A percentile compares a stretch with the other conserved stretches of the same genome.
phyloP scores from a whole-genome alignment of 1,140 invertebrate species.

The Diachasma alloeum region DNA sequence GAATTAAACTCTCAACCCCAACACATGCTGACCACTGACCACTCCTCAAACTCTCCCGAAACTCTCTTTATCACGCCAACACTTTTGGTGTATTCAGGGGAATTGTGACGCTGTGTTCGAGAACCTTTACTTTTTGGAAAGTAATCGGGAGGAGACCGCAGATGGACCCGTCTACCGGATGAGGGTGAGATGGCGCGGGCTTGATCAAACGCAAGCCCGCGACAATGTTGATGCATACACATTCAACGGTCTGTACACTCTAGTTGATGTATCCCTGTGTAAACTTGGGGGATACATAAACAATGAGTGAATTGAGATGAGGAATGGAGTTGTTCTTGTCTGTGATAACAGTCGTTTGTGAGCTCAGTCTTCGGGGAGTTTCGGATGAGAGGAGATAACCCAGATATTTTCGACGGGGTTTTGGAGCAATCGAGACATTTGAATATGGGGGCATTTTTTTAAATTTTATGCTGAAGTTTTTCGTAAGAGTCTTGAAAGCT shows the following conservation, averaged over 20 bases:
- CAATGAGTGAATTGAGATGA: neutral
- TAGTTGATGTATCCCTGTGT: neutral
- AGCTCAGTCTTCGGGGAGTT: neutral
- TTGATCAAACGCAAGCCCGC: neutral
- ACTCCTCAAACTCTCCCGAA: constrained; percentile 11
- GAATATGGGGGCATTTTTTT: too few relatives aligned
- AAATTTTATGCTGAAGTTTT: too few relatives aligned
- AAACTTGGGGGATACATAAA: neutral
- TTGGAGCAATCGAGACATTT: too few relatives aligned
- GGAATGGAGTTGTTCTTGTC: neutral
- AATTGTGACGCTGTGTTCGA: too few relatives aligned
- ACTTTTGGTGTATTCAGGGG: constrained; percentile 28
- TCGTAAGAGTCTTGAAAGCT: too few relatives aligned
- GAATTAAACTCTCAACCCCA: constrained; percentile 38
- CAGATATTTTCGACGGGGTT: too few relatives aligned
- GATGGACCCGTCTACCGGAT: neutral
- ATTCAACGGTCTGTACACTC: neutral
- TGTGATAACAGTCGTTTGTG: neutral
- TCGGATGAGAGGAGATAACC: too few relatives aligned
- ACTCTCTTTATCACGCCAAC: constrained; percentile 42
- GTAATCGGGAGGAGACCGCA: neutral
- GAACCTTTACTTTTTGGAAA: neutral
- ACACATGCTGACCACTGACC: constrained; percentile 21
- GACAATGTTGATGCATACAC: neutral
- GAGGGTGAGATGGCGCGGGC: neutral